Conservation (phyloP, 2,113 vertebrate species). For the Furnarius figulus region DNA sequence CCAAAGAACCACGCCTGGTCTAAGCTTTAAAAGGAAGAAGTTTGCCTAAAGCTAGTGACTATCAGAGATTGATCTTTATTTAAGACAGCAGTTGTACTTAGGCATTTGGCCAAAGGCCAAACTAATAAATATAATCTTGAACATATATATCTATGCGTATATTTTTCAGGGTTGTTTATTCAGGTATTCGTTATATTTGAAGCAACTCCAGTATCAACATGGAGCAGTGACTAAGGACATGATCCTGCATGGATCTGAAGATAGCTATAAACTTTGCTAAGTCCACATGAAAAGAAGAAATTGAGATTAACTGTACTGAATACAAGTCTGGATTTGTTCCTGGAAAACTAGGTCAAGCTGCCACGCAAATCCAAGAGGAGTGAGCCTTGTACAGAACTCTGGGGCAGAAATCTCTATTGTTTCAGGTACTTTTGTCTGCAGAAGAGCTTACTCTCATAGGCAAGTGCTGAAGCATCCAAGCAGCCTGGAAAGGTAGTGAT, state of each 20-base stretch:
- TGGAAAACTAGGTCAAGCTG: conserved; percentile 20
- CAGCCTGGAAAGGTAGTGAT: not conserved
- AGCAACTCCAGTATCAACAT: not conserved
- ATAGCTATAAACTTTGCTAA: not conserved
- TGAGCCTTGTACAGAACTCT: not conserved
- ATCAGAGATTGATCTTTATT: not conserved
- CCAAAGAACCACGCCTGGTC: not conserved
- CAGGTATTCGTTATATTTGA: conserved; percentile 9
- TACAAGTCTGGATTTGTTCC: not conserved
- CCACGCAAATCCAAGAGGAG: not conserved
- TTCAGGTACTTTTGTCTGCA: not conserved
- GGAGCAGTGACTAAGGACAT: not conserved
- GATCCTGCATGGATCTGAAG: not conserved
- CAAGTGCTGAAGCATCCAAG: not conserved
- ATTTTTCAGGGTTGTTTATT: conserved; percentile 1
- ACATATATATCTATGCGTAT: not conserved
- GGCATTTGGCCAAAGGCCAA: not conserved
- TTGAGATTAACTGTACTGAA: conserved; percentile 3
- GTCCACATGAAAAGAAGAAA: conserved; percentile 5
- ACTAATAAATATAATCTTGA: not conserved
- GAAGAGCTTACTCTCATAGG: not conserved
- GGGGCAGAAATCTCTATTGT: not conserved
- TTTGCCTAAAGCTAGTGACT: not conserved
- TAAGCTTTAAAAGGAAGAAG: not conserved
- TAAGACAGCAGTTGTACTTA: not conserved